phyloP scores from a whole-genome alignment of 2,888 invertebrate species.

The Eristalis tenax region DNA sequence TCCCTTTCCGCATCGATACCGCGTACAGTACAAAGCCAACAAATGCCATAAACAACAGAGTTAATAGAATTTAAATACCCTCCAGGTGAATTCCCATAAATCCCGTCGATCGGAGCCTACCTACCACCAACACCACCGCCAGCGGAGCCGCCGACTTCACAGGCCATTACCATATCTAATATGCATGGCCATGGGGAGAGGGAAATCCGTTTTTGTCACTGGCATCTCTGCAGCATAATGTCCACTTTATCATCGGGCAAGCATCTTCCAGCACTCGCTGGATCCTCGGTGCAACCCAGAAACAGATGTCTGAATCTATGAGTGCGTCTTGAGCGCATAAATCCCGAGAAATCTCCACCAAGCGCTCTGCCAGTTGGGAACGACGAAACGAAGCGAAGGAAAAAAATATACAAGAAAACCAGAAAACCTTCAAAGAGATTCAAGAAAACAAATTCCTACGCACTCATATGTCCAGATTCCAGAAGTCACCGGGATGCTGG shows the following conservation, averaged over 20 bases:
- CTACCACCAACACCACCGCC: slow-evolving; percentile 8
- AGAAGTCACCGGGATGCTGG: slow-evolving; percentile 61
- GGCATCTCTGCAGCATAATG: slow-evolving; percentile 60
- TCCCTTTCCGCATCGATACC: slow-evolving; percentile 29
- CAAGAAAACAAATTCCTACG: slow-evolving; percentile 69
- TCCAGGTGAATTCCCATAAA: slow-evolving; percentile 65
- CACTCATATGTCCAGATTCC: slow-evolving; percentile 67
- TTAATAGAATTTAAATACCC: slow-evolving; percentile 72
- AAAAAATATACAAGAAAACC: neutral
- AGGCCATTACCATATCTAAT: slow-evolving; percentile 70
- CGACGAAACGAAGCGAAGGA: neutral
- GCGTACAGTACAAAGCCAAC: slow-evolving; percentile 45
- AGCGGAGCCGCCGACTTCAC: slow-evolving; percentile 43
- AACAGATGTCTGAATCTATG: slow-evolving; percentile 64
- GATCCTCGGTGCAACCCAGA: slow-evolving; percentile 11
- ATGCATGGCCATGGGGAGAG: slow-evolving; percentile 33
- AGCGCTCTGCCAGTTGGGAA: neutral
- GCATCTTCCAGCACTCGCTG: slow-evolving; percentile 53
- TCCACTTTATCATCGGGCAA: slow-evolving; percentile 66
- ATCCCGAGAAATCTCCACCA: slow-evolving; percentile 23
- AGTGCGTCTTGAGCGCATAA: slow-evolving; percentile 50
- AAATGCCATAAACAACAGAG: slow-evolving; percentile 57
- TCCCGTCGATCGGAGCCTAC: slow-evolving; percentile 30
- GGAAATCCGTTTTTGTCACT: slow-evolving; percentile 51
- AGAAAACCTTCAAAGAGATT: slow-evolving; percentile 4